These are phyloP conservation scores for Trichonephila clavata DNA, from an alignment of 1,140 invertebrate genomes.

Conservation along the genomic window DNA sequence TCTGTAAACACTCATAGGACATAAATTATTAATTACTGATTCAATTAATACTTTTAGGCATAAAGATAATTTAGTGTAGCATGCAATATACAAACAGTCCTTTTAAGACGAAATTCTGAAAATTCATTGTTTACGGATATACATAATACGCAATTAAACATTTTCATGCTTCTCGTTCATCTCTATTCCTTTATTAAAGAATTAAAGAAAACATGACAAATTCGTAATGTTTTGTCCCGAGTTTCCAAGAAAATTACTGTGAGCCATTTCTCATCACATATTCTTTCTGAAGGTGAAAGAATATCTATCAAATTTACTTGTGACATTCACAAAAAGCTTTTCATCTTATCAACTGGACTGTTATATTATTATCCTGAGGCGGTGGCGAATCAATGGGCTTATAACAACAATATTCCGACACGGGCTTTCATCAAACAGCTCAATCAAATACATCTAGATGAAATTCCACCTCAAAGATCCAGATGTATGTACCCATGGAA, in stretches of 20 bases:
- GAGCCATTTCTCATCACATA: background rate
- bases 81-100: no score
- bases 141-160: no score
- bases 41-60: no score
- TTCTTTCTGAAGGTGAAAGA: background rate
- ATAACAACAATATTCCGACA: constrained; percentile 60
- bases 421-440: background rate
- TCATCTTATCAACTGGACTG: constrained; percentile 35
- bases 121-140: no score
- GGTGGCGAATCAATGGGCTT: constrained; percentile 53
- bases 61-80: no score
- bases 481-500: constrained; percentile 3
- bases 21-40: no score
- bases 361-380: constrained; percentile 58
- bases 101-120: no score
- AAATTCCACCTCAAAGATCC: constrained; percentile 17
- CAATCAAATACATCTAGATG: constrained; percentile 47
- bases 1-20: no score
- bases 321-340: constrained; percentile 25
- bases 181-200: no score
- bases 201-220: no score
- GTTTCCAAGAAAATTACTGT: background rate
- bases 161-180: no score
- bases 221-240: background rate
- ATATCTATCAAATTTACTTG: constrained; percentile 58